Conservation (phyloP, 2,113 vertebrate species). For the Colinus virginianus region DNA sequence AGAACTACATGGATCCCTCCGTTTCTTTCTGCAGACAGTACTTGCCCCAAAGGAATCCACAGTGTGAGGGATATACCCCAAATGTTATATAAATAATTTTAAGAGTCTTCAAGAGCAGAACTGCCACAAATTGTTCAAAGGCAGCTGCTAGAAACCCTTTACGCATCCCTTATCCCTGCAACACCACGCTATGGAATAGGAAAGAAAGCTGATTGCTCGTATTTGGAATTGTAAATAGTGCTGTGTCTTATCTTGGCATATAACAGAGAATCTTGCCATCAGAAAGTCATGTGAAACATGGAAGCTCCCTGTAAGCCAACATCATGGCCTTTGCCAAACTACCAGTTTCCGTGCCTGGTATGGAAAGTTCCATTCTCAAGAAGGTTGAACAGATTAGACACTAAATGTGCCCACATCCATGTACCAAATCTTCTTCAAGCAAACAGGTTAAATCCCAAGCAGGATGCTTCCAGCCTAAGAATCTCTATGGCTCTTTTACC, state of each 20-base stretch:
- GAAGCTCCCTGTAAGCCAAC: not conserved
- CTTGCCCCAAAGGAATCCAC: not conserved
- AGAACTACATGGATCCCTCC: not conserved
- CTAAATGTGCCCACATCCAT: not conserved
- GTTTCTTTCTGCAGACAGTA: not conserved
- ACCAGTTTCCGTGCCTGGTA: not conserved
- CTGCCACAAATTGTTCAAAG: not conserved
- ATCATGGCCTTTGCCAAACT: not conserved
- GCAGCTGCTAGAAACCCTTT: not conserved
- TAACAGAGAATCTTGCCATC: not conserved
- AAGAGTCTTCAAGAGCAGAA: not conserved
- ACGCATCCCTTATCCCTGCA: not conserved
- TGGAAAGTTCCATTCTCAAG: not conserved
- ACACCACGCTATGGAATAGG: rapidly evolving
- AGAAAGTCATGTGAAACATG: not conserved
- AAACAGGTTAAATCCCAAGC: not conserved
- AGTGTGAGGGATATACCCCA: not conserved
- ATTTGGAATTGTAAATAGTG: not conserved
- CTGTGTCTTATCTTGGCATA: not conserved
- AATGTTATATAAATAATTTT: not conserved
- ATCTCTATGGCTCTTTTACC: rapidly evolving
- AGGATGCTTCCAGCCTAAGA: not conserved
- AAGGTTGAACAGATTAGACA: not conserved
- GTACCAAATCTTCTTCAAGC: not conserved
- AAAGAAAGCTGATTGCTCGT: not conserved